These are phyloP conservation scores for Myotis planiceps DNA, from an alignment of 2,797 vertebrate genomes.

Conservation along the genomic window DNA sequence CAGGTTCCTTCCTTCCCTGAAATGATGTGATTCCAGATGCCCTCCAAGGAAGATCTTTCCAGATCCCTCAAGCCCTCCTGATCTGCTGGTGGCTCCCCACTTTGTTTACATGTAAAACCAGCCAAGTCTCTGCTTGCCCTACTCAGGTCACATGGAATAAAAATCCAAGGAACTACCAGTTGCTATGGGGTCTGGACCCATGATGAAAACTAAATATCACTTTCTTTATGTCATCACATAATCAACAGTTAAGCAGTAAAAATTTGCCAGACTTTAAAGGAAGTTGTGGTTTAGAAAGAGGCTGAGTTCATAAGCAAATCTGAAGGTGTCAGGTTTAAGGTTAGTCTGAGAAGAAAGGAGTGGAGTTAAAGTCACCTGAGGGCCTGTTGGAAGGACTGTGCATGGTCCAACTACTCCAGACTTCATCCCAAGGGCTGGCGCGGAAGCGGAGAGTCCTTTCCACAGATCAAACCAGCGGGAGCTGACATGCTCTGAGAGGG, in stretches of 20 bases:
- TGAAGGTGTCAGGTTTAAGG: slow-evolving; percentile 2
- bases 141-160: slow-evolving; percentile 42
- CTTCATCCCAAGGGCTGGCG: neutral
- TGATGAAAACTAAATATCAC: slow-evolving; percentile 39
- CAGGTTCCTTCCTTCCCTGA: neutral
- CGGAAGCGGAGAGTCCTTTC: neutral
- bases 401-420: neutral
- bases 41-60: neutral
- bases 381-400: neutral
- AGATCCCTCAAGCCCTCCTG: neutral
- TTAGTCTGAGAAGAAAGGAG: neutral
- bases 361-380: neutral
- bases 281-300: slow-evolving; percentile 32
- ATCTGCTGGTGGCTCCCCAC: neutral
- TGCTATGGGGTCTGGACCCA: neutral
- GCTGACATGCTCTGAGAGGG: neutral
- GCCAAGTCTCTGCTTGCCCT: neutral
- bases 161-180: slow-evolving; percentile 24
- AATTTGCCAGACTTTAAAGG: neutral
- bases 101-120: neutral
- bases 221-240: slow-evolving; percentile 23
- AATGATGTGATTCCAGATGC: neutral
- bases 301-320: neutral
- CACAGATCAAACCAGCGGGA: neutral
- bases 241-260: slow-evolving; percentile 28